These are phyloP conservation scores for Drosophila anomelani DNA, from an alignment of 2,888 invertebrate genomes.

Conservation along the genomic window DNA sequence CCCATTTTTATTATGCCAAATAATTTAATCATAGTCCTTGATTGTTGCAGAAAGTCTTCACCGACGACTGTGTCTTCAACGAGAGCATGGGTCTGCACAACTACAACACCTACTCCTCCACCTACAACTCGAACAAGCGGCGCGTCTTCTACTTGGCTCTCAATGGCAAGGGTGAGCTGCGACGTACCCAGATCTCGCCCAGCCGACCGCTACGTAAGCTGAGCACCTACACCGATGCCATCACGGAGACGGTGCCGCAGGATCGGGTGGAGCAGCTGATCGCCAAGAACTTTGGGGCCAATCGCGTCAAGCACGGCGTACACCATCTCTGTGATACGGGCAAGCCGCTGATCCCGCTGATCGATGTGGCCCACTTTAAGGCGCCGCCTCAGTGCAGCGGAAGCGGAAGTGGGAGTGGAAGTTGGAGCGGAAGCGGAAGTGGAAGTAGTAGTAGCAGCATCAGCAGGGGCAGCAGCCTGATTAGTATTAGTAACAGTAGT, in stretches of 20 bases:
- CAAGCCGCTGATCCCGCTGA: conserved; percentile 83
- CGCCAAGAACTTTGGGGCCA: conserved; percentile 85
- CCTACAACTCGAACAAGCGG: conserved; percentile 89
- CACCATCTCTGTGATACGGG: conserved; percentile 85
- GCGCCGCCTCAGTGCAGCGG: conserved; percentile 84
- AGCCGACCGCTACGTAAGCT: conserved; percentile 89
- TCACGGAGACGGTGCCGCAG: conserved; percentile 87
- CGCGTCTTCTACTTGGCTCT: conserved; percentile 91
- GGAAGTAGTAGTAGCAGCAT: conserved; percentile 63
- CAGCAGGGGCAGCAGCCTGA: conserved; percentile 73
- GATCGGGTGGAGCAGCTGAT: conserved; percentile 86
- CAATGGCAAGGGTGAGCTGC: conserved; percentile 89
- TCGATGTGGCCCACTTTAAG: conserved; percentile 84
- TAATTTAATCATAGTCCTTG: conserved; percentile 76
- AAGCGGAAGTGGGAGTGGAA: conserved; percentile 58
- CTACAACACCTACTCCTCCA: conserved; percentile 93
- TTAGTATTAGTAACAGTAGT: conserved; percentile 77
- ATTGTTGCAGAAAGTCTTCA: conserved; percentile 92
- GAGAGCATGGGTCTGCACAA: conserved; percentile 93
- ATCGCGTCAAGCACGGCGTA: conserved; percentile 85
- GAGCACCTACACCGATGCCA: conserved; percentile 90
- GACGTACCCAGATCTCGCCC: conserved; percentile 90
- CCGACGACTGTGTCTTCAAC: conserved; percentile 94
- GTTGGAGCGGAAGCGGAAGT: conserved; percentile 68
- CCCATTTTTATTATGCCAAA: conserved; percentile 65